Conservation (phyloP, 2,888 invertebrate species). For the Linnaemya tessellans region DNA sequence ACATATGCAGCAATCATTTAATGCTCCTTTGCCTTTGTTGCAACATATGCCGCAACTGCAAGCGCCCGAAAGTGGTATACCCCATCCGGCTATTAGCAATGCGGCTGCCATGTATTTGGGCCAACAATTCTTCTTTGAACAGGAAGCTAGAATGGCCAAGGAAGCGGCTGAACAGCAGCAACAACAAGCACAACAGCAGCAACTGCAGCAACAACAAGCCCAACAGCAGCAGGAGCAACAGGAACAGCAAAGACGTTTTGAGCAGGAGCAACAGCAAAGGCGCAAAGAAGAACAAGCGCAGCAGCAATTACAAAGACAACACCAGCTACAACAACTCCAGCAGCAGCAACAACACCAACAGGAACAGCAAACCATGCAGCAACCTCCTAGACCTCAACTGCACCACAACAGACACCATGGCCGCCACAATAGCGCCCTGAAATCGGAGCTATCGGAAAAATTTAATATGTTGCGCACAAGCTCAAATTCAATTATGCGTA, state of each 20-base stretch:
- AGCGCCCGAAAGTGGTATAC: slow-evolving; percentile 82
- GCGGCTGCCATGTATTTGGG: slow-evolving; percentile 90
- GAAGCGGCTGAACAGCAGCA: slow-evolving; percentile 86
- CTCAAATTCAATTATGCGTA: slow-evolving; percentile 87
- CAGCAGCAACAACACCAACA: slow-evolving; percentile 83
- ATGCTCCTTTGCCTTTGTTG: slow-evolving; percentile 85
- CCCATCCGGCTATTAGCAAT: slow-evolving; percentile 86
- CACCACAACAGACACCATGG: slow-evolving; percentile 79
- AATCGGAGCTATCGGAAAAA: slow-evolving; percentile 90
- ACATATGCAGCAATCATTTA: slow-evolving; percentile 86
- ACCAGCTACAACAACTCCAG: slow-evolving; percentile 84
- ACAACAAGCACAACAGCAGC: slow-evolving; percentile 83
- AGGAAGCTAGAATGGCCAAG: slow-evolving; percentile 89
- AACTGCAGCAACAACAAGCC: slow-evolving; percentile 84
- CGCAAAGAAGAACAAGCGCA: slow-evolving; percentile 82
- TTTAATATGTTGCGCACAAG: slow-evolving; percentile 90
- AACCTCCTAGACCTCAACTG: slow-evolving; percentile 77
- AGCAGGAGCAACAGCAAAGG: slow-evolving; percentile 85
- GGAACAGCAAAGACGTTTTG: slow-evolving; percentile 85
- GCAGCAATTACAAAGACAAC: slow-evolving; percentile 83
- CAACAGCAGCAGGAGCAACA: slow-evolving; percentile 83
- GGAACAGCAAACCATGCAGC: slow-evolving; percentile 82
- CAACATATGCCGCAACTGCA: slow-evolving; percentile 84
- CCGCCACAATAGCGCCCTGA: slow-evolving; percentile 82
- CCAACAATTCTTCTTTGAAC: slow-evolving; percentile 91